Evolutionary conservation across 2,113 vertebrate species (phyloP), one percentile per base, ranked within the genome.

Genomic region (Meles meles): DNA sequence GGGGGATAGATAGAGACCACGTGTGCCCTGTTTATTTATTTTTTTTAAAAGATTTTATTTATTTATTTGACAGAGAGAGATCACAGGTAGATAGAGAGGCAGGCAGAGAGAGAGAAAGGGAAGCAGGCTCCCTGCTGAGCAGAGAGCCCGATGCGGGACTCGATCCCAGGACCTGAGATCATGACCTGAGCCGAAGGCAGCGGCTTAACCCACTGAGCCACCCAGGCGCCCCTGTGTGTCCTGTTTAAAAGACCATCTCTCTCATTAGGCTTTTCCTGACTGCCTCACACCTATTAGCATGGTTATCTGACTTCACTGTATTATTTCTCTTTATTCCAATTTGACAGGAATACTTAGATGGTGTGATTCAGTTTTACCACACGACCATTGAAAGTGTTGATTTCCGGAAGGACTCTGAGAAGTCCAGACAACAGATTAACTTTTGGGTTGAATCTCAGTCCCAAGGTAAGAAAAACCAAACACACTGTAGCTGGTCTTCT

Each of bases 361-460:
- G 89, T 1, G 47, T 96, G 71, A 96, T 97, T 89, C 83, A 98
- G 12, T 98, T 98, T 14, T 99, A 99, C 85, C 97, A 98, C 93
- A 98, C 98, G 0, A 93, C 97, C 0, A 20, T 98, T 1, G 97
- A 99, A 97, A 98, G 96, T 72, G 84, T 98, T 55, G 98, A 99
- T 94, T 99, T 99, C 83, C 96, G 29, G 3, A 96, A 96, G 87
- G 95, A 98, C 81, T 18, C 89, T 11, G 99, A 99, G 93, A 94
- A 96, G 3, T 93, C 98, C 61, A 99, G 98, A 95, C 90, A 97
- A 95, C 88, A 98, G 96, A 99, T 99, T 94, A 99, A 99, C 52
- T 82, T 92, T 96, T 99, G 98, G 98, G 98, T 99, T 90, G 98
- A 99, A 97, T 98, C 65, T 88, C 98, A 99, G 90, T 98, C 98